Evolutionary conservation across 2,888 invertebrate genomes (phyloP).

Genomic region (Syrista parreyssii): DNA sequence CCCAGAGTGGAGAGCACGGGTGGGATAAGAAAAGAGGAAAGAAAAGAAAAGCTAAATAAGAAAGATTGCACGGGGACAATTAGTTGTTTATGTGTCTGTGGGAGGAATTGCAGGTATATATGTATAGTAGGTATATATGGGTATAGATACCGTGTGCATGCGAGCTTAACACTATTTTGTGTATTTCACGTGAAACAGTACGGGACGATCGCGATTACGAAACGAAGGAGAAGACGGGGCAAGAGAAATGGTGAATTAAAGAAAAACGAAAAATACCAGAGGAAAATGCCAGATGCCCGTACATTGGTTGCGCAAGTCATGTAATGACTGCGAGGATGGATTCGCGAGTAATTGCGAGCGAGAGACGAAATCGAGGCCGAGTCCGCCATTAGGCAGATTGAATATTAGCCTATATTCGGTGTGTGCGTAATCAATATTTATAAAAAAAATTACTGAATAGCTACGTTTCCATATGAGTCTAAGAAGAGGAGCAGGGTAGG

Average conservation of each 20-base stretch:
- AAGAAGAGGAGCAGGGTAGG: no score
- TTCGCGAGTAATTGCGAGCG: conserved; percentile 8
- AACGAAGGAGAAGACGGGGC: not conserved
- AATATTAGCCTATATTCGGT: conserved; percentile 59
- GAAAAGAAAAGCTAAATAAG: not conserved
- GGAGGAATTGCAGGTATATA: no score
- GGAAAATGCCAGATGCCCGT: not conserved
- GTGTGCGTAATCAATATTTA: conserved; percentile 50
- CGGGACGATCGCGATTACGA: not conserved
- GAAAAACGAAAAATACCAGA: not conserved
- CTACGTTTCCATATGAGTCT: no score
- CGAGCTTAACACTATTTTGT: no score
- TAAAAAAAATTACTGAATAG: conserved; percentile 31
- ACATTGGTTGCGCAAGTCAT: conserved; percentile 1
- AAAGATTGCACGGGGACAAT: not conserved
- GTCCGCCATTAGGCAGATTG: conserved; percentile 54
- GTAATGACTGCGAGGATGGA: not conserved
- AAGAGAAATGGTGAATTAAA: not conserved
- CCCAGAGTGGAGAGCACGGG: no score
- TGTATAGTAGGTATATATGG: no score
- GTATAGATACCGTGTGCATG: no score
- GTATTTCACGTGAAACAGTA: no score
- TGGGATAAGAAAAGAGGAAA: no score
- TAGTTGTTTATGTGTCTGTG: not conserved
- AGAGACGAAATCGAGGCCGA: conserved; percentile 50